Evolutionary conservation across 2,888 invertebrate species (phyloP).

Genomic region (Nipponacmea schrenckii): DNA sequence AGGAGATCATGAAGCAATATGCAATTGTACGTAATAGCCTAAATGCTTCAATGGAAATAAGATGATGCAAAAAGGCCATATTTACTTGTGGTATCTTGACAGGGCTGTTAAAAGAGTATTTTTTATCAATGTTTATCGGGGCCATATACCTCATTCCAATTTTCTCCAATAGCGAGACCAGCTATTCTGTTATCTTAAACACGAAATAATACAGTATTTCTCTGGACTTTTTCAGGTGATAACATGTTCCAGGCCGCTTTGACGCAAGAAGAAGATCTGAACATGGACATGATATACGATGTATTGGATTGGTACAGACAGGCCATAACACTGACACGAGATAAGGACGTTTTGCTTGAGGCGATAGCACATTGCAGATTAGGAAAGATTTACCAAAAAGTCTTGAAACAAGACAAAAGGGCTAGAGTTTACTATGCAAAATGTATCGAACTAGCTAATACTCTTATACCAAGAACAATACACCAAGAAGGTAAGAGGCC

Average conservation of each 20-base stretch:
- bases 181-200: too few relatives aligned
- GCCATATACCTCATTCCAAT: too few relatives aligned
- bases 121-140: too few relatives aligned
- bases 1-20: too few relatives aligned
- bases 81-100: too few relatives aligned
- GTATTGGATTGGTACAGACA: conserved; percentile 48
- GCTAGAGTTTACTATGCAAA: conserved; percentile 40
- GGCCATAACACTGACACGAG: conserved; percentile 35
- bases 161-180: too few relatives aligned
- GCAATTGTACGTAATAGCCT: too few relatives aligned
- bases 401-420: conserved; percentile 39
- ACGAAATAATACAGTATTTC: too few relatives aligned
- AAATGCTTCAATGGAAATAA: too few relatives aligned
- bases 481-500: conserved; percentile 28
- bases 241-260: conserved; percentile 32
- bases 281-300: conserved; percentile 48
- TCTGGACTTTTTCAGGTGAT: conserved; percentile 43
- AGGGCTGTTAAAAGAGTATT: too few relatives aligned
- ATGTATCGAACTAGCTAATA: conserved; percentile 40
- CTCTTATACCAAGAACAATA: conserved; percentile 36
- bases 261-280: conserved; percentile 42
- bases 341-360: conserved; percentile 39
- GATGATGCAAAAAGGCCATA: too few relatives aligned
- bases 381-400: conserved; percentile 39
- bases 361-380: conserved; percentile 41